Evolutionary conservation across 2,113 vertebrate species (phyloP).

Genomic region (Pantherophis guttatus): DNA sequence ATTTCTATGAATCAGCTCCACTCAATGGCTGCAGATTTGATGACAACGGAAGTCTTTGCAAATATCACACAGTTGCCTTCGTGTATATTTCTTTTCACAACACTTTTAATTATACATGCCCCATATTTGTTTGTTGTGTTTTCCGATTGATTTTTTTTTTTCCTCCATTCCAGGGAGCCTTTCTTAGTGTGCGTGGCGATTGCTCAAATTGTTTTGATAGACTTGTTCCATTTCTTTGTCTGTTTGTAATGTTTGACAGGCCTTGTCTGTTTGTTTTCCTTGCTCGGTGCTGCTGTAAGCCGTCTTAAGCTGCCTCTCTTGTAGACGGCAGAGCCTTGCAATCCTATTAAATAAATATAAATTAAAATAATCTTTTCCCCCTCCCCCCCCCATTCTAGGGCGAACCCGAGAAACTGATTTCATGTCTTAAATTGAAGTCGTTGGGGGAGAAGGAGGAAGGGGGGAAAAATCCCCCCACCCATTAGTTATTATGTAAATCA

Average conservation of each 20-base stretch:
- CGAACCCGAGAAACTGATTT: background rate
- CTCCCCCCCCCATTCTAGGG: too few relatives aligned
- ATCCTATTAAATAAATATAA: background rate
- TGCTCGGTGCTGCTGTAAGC: background rate
- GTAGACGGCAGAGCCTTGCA: background rate
- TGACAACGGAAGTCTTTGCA: background rate
- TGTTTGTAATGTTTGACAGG: background rate
- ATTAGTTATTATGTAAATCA: slow-evolving; percentile 8
- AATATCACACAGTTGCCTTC: background rate
- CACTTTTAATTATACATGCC: background rate
- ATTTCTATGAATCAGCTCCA: background rate
- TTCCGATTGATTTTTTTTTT: background rate
- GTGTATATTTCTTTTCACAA: background rate
- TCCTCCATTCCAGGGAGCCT: background rate
- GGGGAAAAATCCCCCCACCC: background rate
- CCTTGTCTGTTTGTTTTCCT: background rate
- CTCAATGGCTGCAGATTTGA: background rate
- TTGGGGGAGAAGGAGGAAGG: background rate
- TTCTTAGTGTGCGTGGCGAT: background rate
- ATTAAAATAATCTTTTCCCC: background rate
- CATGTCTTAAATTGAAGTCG: background rate
- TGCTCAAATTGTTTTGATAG: background rate
- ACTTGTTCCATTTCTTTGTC: background rate
- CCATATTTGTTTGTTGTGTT: background rate
- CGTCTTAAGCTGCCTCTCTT: background rate